phyloP scores from a whole-genome alignment of 1,140 invertebrate genomes.

The Forficula auricularia region DNA sequence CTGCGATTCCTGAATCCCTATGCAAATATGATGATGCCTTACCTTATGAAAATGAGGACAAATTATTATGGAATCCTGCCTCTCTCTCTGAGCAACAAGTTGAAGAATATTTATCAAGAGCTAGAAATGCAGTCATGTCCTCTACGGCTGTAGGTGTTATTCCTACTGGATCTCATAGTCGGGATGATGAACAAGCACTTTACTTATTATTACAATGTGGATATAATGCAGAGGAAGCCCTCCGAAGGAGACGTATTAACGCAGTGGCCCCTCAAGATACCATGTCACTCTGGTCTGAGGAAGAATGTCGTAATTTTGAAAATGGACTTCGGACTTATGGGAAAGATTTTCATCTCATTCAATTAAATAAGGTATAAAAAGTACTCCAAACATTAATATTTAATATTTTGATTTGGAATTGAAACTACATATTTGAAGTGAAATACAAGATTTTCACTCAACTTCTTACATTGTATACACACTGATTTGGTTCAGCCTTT shows the following conservation, averaged over 20 bases:
- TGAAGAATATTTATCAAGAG: slow-evolving; percentile 63
- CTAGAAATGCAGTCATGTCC: slow-evolving; percentile 32
- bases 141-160: slow-evolving; percentile 33
- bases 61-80: slow-evolving; percentile 80
- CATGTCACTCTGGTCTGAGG: slow-evolving; percentile 87
- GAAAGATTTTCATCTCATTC: slow-evolving; percentile 90
- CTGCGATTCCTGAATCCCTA: slow-evolving; percentile 77
- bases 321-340: slow-evolving; percentile 79
- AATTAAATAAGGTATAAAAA: slow-evolving; percentile 72
- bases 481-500: too few species aligned
- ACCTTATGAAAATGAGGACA: slow-evolving; percentile 93
- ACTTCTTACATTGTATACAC: too few species aligned
- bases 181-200: slow-evolving; percentile 88
- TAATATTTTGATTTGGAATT: not conserved
- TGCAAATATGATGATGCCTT: slow-evolving; percentile 79
- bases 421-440: too few species aligned
- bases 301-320: slow-evolving; percentile 94
- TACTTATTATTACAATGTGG: slow-evolving; percentile 85
- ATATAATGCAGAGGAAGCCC: slow-evolving; percentile 82
- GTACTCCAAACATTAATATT: not conserved
- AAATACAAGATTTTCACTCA: too few species aligned
- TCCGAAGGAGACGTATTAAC: slow-evolving; percentile 67
- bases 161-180: slow-evolving; percentile 58
- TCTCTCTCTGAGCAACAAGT: slow-evolving; percentile 52
- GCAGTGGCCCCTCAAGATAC: slow-evolving; percentile 48